phyloP scores from a whole-genome alignment of 2,797 vertebrate genomes.

The Neosilurus hyrtlii region DNA sequence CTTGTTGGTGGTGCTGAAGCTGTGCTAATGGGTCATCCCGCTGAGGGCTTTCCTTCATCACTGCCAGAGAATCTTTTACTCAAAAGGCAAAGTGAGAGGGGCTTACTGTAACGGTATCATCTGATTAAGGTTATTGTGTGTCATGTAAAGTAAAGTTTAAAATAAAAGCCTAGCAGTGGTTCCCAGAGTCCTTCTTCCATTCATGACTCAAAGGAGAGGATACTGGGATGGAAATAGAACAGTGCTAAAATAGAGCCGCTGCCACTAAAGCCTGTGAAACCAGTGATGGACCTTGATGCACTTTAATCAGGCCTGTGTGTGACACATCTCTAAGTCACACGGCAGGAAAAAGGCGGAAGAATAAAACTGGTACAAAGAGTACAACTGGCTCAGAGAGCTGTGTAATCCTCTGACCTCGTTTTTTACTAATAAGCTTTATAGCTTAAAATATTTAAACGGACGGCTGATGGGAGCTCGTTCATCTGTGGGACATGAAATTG shows the following conservation, averaged over 20 bases:
- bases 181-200: not conserved
- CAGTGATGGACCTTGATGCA: no score
- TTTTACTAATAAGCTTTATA: conserved; percentile 20
- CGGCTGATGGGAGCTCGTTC: not conserved
- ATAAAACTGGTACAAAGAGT: conserved; percentile 14
- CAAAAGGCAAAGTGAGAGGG: not conserved
- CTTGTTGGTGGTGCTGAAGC: not conserved
- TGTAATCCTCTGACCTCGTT: conserved; percentile 21
- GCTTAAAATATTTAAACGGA: conserved; percentile 12
- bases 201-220: not conserved
- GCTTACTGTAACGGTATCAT: not conserved
- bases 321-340: conserved; percentile 7
- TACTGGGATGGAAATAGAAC: not conserved
- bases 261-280: not conserved
- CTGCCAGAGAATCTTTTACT: conserved; percentile 7
- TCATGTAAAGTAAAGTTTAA: no score
- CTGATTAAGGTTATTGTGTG: not conserved
- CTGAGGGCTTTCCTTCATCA: conserved; percentile 3
- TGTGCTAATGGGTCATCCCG: not conserved
- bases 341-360: not conserved
- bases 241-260: no score
- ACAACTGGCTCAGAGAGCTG: conserved; percentile 3
- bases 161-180: not conserved
- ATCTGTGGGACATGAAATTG: not conserved
- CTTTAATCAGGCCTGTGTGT: not conserved